Conservation (phyloP, 2,797 vertebrate genomes). For the Epinephelus coioides region DNA sequence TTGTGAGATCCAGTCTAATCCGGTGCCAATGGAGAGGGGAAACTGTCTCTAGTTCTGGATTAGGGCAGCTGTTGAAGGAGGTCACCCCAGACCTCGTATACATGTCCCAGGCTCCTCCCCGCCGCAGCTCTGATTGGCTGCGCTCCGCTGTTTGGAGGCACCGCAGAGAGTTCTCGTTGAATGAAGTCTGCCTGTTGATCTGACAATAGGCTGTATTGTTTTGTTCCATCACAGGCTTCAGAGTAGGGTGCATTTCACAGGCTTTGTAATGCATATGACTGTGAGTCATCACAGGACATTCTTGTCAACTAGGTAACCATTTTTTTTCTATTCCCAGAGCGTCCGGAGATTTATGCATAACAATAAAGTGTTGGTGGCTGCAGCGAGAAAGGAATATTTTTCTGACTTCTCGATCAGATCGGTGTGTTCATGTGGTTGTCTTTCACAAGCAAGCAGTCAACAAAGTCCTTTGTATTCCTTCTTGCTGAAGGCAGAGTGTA, state of each 20-base stretch:
- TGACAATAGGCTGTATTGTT: constrained; percentile 85
- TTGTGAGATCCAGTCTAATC: constrained; percentile 74
- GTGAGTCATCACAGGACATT: constrained; percentile 64
- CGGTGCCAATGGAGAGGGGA: constrained; percentile 64
- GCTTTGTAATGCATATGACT: constrained; percentile 83
- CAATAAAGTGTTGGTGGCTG: constrained; percentile 18
- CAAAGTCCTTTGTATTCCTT: constrained; percentile 4
- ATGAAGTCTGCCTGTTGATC: constrained; percentile 76
- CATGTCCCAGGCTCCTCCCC: constrained; percentile 68
- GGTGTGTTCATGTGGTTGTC: constrained; percentile 13
- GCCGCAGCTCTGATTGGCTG: constrained; percentile 67
- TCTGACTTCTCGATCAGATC: background rate
- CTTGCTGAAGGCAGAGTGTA: constrained; percentile 1
- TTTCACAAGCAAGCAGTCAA: constrained; percentile 19
- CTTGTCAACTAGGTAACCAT: constrained; percentile 63
- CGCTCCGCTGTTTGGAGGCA: constrained; percentile 58
- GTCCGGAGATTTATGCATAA: background rate
- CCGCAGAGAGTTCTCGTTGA: constrained; percentile 74
- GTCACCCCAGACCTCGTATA: constrained; percentile 71
- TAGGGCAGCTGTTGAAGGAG: constrained; percentile 81
- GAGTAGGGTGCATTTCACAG: constrained; percentile 68
- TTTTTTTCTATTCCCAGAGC: constrained; percentile 30
- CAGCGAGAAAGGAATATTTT: constrained; percentile 9
- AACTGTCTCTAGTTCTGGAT: constrained; percentile 78
- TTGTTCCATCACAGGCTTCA: constrained; percentile 69